Conservation (phyloP, 2,888 invertebrate species). For the Clanis bilineata region DNA sequence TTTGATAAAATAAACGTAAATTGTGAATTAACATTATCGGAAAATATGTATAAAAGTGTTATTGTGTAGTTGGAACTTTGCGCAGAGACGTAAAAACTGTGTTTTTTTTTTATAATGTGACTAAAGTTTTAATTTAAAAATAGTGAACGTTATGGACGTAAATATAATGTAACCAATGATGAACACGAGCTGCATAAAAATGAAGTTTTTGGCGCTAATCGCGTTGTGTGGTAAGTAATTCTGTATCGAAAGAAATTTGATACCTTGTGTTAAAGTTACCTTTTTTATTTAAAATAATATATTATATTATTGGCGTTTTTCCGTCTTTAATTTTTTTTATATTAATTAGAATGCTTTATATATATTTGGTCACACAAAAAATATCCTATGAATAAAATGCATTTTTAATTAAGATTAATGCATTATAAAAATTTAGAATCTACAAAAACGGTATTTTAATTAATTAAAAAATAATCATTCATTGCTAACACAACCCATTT, state of each 20-base stretch:
- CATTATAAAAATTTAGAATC: too few relatives aligned
- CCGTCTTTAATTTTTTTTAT: not conserved
- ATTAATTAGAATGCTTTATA: not conserved
- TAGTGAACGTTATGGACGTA: conserved; percentile 25
- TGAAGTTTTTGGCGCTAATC: conserved; percentile 67
- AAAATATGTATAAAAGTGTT: conserved; percentile 27
- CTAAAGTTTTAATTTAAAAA: conserved; percentile 33
- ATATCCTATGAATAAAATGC: too few relatives aligned
- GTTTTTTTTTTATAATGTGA: conserved; percentile 47
- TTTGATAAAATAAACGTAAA: conserved; percentile 20
- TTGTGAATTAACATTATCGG: not conserved
- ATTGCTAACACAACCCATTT: not conserved
- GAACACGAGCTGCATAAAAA: conserved; percentile 50
- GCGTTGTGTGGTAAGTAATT: conserved; percentile 67
- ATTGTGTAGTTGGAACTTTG: conserved; percentile 29
- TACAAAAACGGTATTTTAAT: not conserved
- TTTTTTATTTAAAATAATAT: too few relatives aligned
- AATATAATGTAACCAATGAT: conserved; percentile 30
- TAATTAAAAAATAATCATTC: not conserved
- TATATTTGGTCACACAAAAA: too few relatives aligned
- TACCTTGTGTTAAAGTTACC: not conserved
- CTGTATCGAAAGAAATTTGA: too few relatives aligned
- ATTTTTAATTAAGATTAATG: too few relatives aligned
- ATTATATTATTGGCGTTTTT: too few relatives aligned
- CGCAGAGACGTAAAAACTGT: conserved; percentile 9